phyloP scores from a whole-genome alignment of 2,113 vertebrate species.

The Amphiprion ocellaris region DNA sequence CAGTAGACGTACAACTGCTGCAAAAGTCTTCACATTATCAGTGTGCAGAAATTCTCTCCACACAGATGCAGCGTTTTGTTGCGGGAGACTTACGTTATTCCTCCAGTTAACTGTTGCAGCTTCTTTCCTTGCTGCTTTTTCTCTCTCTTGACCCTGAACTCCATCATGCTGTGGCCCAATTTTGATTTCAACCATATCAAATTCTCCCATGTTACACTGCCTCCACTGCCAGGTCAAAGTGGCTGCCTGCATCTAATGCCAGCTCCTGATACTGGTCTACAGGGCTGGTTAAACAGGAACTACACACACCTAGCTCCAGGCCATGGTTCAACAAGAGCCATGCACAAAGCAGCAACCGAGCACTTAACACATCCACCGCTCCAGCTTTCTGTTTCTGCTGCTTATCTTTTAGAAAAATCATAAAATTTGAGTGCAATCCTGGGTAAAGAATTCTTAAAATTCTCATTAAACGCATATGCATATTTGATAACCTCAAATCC shows the following conservation, averaged over 20 bases:
- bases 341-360: conserved; percentile 29
- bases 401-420: conserved; percentile 2
- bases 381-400: conserved; percentile 25
- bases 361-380: conserved; percentile 8
- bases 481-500: conserved; percentile 30
- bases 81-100: neutral
- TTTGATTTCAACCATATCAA: conserved; percentile 44
- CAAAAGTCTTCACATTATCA: neutral
- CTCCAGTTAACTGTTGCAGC: conserved; percentile 16
- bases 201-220: conserved; percentile 46
- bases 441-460: neutral
- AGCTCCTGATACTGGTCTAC: conserved; percentile 44
- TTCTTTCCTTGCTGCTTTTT: neutral
- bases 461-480: conserved; percentile 17
- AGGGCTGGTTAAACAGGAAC: conserved; percentile 61
- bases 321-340: conserved; percentile 45
- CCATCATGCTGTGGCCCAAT: conserved; percentile 16
- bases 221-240: conserved; percentile 49
- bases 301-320: conserved; percentile 48
- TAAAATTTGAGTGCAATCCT: conserved; percentile 35
- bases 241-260: conserved; percentile 35
- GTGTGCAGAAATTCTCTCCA: conserved; percentile 8
- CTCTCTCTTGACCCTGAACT: conserved; percentile 10
- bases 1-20: neutral
- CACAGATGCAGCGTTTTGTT: conserved; percentile 18